These are phyloP conservation scores for Emydocephalus ijimae DNA, from an alignment of 2,113 vertebrate genomes.

Conservation along the genomic window DNA sequence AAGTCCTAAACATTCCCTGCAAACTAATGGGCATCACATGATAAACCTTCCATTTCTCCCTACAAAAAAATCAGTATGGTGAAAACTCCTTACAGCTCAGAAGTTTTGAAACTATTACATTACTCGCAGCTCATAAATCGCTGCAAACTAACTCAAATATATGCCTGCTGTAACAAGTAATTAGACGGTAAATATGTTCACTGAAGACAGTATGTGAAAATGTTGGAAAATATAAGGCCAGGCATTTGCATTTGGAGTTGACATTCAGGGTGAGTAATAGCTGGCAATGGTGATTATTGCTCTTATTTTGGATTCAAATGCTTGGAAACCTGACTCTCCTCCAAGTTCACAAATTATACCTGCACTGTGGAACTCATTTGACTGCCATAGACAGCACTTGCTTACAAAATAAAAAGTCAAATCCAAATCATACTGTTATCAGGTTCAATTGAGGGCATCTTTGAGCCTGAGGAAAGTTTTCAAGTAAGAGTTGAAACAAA, in stretches of 20 bases:
- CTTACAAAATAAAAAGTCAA: slow-evolving; percentile 7
- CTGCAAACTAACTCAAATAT: slow-evolving; percentile 7
- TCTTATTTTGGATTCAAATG: slow-evolving; percentile 19
- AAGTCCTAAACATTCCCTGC: background rate
- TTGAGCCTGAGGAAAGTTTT: background rate
- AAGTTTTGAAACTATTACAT: background rate
- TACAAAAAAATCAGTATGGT: background rate
- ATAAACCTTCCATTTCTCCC: background rate
- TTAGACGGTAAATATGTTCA: background rate
- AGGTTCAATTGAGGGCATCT: slow-evolving; percentile 5
- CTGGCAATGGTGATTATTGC: slow-evolving; percentile 22
- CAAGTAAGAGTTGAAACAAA: background rate
- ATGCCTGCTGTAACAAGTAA: slow-evolving; percentile 10
- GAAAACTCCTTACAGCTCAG: background rate
- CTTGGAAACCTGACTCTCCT: background rate
- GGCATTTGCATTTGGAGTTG: background rate
- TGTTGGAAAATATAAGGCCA: background rate
- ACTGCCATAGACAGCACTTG: background rate
- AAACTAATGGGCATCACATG: background rate
- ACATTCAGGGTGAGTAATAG: slow-evolving; percentile 9
- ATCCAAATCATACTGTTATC: background rate
- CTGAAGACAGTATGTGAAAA: background rate
- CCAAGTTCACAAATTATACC: slow-evolving; percentile 16
- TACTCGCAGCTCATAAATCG: slow-evolving; percentile 4
- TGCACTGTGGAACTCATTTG: background rate